Evolutionary conservation across 1,140 invertebrate genomes (phyloP), one percentile per base, ranked within the genome.

Genomic region (Drosophila watanabei): DNA sequence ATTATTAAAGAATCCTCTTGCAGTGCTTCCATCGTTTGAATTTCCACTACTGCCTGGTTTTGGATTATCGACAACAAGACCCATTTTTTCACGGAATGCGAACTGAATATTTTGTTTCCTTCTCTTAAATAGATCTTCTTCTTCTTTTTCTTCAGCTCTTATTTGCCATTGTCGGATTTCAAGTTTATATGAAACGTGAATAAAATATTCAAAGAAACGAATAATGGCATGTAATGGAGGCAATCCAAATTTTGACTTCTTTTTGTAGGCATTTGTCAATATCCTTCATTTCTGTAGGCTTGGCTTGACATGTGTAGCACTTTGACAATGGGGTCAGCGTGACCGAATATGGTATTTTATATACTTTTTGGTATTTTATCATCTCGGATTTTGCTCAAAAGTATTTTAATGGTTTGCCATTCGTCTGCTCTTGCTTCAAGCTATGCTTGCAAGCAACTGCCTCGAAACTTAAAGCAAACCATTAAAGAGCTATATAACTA

Each of bases 151-250:
- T 32, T 43, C 18, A 6, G 13, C 46, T 49, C 58, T 51, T 60
- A 61, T 43, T 69, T 61, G 58, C 46, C 65, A 62, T 32, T 69
- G 45, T 24, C 28, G 35, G 7, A 70, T 54, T 70, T 70, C 60
- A 24, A 63, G 60, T 54, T 28, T 52, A 71, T 71, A 56, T 28
- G 48, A 71, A 46, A 64, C 59, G 13, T 64, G 49, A 71, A 56
- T n/a, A 45, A 70, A 63, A 70, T 70, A 70, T 63, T 70, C 49
- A 63, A 70, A 70, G 30, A 70, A 70, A 7, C 59, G 30, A 54
- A 62, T 70, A n/a, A 54, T 63, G 1, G 30, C 58, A 62, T 70
- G 57, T 70, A 70, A 70, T 46, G 37, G 59, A 51, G 56, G 32
- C 33, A 61, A 43, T 51, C 45, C 33, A 52, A 61, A 61, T 49